Base-by-base conservation (phyloP, 2,888 invertebrate genomes). In the Pachliopta kotzebuea region DNA sequence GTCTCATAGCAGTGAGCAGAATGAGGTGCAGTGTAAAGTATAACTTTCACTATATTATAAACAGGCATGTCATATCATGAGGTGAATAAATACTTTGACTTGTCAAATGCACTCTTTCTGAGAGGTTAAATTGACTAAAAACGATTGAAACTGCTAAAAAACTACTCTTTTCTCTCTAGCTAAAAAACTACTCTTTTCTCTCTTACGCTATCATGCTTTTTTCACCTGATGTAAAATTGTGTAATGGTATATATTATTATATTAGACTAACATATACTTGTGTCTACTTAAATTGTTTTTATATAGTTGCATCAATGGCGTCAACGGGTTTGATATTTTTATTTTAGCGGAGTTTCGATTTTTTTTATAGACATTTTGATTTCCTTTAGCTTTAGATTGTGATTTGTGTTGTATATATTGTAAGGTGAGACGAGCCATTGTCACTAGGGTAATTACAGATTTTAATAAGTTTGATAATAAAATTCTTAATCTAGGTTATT, bases 331-430 rank as follows among this genome's bases (percentile, higher is more conserved):
- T 56, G 56, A 56, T 52, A 23, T 42, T 29, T 56, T 21, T 37
- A 26, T 53, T 42, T n/a, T 54, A n/a, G 60, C 42, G n/a, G 58
- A 55, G 24, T 64, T 60, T 23, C 42, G 55, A 52, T 37, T 37
- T 52, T 31, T 56, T 20, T 24, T 59, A 59, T 49, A n/a, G 18
- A 26, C 11, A 17, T 37, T 45, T 45, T 45, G 8, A 6, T 45
- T 45, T 45, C 1, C 45, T 42, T 56, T 37, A 21, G 2, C n/a
- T 63, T 23, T 55, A 63, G 53, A n/a, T 63, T 29, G 49, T 2
- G 37, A 18, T 52, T 20, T 42, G 57, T 57, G 14, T 23, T 64
- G 56, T 64, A 60, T 42, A 60, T 64, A 59, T 7, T 59, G 11
- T 18, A 11, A 8, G 24, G n/a, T 4, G 42, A 42, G 18, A 42